Evolutionary conservation across 2,888 invertebrate species (phyloP), one percentile per base, ranked within the genome.

Genomic region (Linyphia triangularis): DNA sequence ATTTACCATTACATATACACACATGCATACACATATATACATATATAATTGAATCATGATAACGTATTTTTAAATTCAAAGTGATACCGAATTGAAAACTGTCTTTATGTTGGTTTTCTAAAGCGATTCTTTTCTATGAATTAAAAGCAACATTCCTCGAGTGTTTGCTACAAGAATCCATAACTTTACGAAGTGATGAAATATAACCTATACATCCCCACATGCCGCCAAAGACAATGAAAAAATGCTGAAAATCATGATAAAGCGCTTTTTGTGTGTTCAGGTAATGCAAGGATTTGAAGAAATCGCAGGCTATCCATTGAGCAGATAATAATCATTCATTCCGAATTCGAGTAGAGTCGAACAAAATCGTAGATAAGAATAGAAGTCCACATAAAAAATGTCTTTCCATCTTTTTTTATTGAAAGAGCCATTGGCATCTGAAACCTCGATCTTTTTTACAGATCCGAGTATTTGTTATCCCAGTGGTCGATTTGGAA

Each of bases 381-480:
- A 77, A 75, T 75, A 75, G 75, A 61, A 33, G 65, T 73, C 83
- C 24, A 24, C 67, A 65, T 84, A 84, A 84, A 84, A 84, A 84
- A 84, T 75, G 40, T 67, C 37, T 51, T 65, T 30, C 72, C 51
- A 37, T 43, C 75, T 57, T 77, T 84, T 84, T 75, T 84, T 75
- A 69, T 43, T 65, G 43, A 73, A 73, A 51, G 67, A 75, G 57
- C 75, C 69, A 77, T 75, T 69, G 75, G 59, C 75, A 51, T 26
- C 67, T 40, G 67, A 77, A 84, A 37, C 84, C 84, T 84, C 75
- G 84, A 84, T 75, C 84, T 84, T 84, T 84, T 84, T 84, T 84
- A 84, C 84, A 84, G 84, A 84, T 84, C 84, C 75, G 26, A 26
- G 84, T 84, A 84, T 84, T 84, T 84, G 84, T 84, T 77, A 84